phyloP scores from a whole-genome alignment of 1,140 invertebrate species.

The Apolygus lucorum region DNA sequence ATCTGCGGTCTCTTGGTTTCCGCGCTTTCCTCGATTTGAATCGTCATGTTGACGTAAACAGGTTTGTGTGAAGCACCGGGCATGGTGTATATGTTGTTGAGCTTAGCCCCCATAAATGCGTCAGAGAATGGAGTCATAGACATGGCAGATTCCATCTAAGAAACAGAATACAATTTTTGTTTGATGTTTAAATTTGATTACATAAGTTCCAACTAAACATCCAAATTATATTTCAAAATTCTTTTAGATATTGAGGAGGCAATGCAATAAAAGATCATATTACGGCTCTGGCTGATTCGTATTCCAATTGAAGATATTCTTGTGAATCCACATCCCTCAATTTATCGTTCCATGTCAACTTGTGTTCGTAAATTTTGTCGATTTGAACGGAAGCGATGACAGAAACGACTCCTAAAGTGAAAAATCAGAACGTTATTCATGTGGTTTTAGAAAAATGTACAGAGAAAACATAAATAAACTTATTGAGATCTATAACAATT shows the following conservation, averaged over 20 bases:
- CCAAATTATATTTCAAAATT: too few species aligned
- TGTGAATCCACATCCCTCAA: slow-evolving; percentile 66
- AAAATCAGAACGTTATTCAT: too few species aligned
- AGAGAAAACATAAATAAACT: too few species aligned
- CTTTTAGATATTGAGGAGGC: too few species aligned
- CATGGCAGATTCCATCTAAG: slow-evolving; percentile 75
- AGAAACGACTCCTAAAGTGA: slow-evolving; percentile 53
- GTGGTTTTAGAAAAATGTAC: too few species aligned
- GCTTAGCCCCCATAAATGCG: slow-evolving; percentile 66
- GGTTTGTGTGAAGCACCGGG: slow-evolving; percentile 30
- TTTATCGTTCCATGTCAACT: slow-evolving; percentile 64
- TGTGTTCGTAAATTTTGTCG: slow-evolving; percentile 70
- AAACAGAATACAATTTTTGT: slow-evolving; percentile 16
- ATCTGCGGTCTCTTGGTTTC: slow-evolving; percentile 58
- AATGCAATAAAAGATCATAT: too few species aligned
- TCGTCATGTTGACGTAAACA: slow-evolving; percentile 76
- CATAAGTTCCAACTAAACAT: too few species aligned
- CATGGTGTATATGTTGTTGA: slow-evolving; percentile 70
- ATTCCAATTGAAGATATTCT: slow-evolving; percentile 69
- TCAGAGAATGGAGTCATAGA: slow-evolving; percentile 81
- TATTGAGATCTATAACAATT: too few species aligned
- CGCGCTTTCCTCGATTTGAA: slow-evolving; percentile 60
- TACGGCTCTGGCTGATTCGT: slow-evolving; percentile 74
- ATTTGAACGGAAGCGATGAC: slow-evolving; percentile 70
- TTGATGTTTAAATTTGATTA: too few species aligned